A percentile compares a stretch with the other conserved stretches of the same genome.
Evolutionary conservation across 2,888 invertebrate genomes (phyloP).

Genomic region (Endomychus coccineus): DNA sequence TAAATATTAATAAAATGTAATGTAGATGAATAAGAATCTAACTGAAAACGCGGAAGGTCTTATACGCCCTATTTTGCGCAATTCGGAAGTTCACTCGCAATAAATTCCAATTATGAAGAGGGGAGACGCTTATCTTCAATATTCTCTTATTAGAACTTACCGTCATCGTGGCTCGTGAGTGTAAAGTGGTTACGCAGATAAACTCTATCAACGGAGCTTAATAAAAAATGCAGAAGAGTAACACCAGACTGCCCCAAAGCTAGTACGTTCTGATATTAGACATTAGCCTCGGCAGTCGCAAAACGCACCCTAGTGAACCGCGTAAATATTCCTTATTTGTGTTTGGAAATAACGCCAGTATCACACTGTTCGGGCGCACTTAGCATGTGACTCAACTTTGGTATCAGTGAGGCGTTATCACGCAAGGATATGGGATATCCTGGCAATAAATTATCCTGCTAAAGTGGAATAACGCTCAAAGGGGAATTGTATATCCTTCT

Average conservation of each 20-base stretch:
- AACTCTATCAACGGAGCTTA: too few species aligned
- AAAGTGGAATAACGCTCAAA: slow-evolving; percentile 15
- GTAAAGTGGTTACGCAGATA: too few species aligned
- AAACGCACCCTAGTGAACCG: slow-evolving; percentile 15
- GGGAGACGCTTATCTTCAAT: too few species aligned
- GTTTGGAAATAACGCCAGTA: slow-evolving; percentile 15
- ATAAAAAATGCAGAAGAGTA: slow-evolving; percentile 22
- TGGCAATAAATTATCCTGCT: slow-evolving; percentile 39
- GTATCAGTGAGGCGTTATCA: slow-evolving; percentile 35
- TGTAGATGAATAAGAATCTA: too few species aligned
- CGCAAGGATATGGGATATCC: slow-evolving; percentile 41
- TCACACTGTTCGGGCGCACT: slow-evolving; percentile 22
- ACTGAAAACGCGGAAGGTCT: too few species aligned
- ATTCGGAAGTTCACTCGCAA: too few species aligned
- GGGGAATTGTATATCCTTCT: slow-evolving; percentile 27
- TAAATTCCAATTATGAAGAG: too few species aligned
- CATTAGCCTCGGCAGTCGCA: slow-evolving; percentile 22
- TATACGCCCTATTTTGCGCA: too few species aligned
- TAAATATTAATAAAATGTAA: too few species aligned
- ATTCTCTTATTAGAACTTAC: too few species aligned
- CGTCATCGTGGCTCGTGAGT: too few species aligned
- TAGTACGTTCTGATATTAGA: slow-evolving; percentile 33
- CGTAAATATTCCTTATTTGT: slow-evolving; percentile 14
- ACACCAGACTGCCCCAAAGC: slow-evolving; percentile 26
- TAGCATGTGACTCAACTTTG: slow-evolving; percentile 31